Conservation (phyloP, 2,888 invertebrate species). For the Sphinx pinastri region DNA sequence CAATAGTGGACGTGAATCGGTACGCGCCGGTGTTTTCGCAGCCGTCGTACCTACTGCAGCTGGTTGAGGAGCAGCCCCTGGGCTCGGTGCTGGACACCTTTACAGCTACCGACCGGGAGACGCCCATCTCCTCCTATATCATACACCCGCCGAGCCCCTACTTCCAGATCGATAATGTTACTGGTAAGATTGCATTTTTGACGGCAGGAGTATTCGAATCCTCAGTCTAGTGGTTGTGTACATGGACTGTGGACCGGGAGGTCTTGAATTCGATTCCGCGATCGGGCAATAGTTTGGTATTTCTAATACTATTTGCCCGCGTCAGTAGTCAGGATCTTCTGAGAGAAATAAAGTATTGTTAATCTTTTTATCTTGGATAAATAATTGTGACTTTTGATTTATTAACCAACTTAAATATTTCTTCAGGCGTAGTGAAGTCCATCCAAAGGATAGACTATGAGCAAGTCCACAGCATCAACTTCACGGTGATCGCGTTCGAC, state of each 20-base stretch:
- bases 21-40: constrained; percentile 84
- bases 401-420: background rate
- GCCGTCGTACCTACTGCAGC: constrained; percentile 69
- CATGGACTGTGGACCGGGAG: no score
- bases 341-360: no score
- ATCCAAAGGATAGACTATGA: constrained; percentile 94
- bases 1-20: constrained; percentile 88
- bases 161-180: constrained; percentile 91
- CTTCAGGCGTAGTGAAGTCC: constrained; percentile 89
- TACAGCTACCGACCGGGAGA: constrained; percentile 91
- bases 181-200: constrained; percentile 78
- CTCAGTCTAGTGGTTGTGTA: background rate
- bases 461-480: constrained; percentile 88
- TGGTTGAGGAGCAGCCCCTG: constrained; percentile 92
- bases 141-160: constrained; percentile 89
- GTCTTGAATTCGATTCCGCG: no score
- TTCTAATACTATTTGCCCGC: no score
- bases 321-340: no score
- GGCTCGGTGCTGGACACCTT: constrained; percentile 91
- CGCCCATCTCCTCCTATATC: constrained; percentile 90
- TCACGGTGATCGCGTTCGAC: constrained; percentile 92
- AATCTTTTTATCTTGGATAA: no score
- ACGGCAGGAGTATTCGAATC: no score
- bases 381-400: no score
- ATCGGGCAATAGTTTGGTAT: no score